Evolutionary conservation across 2,888 invertebrate genomes (phyloP), one percentile per base, ranked within the genome.

Genomic region (Corythucha ciliata): DNA sequence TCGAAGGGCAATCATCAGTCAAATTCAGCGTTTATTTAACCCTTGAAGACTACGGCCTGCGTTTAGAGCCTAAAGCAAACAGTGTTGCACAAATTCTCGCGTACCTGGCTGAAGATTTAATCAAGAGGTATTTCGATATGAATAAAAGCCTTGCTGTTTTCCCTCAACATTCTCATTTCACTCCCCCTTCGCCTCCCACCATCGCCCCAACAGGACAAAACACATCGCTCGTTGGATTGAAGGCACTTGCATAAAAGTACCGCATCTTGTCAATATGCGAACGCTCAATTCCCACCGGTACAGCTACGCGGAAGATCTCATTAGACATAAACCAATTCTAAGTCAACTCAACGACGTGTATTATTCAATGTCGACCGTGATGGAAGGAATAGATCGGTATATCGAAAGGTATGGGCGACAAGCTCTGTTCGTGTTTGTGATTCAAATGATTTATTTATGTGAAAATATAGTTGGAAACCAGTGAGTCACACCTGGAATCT

Each of bases 241-340:
- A 25, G 51, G 51, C 36, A 51, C 51, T 2, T 51, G 51, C 29
- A 29, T 37, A 18, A 22, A 24, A 14, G 29, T 33, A 7, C 45
- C 51, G 14, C 34, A 27, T 37, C 16, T 51, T 27, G 27, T 39
- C 37, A 51, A 33, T 45, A 21, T 20, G 18, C 29, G 10, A 14
- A 32, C 45, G 3, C 37, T 37, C 2, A 22, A 22, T 14, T 22
- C 37, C 22, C 51, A 51, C 39, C 37, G 29, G 12, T 45, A 16
- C 21, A 45, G 45, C 29, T 51, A 41, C 18, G 44, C 46, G 8
- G 44, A 45, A 16, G 51, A 51, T 18, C 44, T 51, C 22, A 37
- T 51, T 25, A 37, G 39, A n/a, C 14, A 29, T 22, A 27, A 14
- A 12, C 34, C 37, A 29, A 39, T 51, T 32, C 34, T 27, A 27